Conservation (phyloP, 2,888 invertebrate species). For the Cistogaster globosa region DNA sequence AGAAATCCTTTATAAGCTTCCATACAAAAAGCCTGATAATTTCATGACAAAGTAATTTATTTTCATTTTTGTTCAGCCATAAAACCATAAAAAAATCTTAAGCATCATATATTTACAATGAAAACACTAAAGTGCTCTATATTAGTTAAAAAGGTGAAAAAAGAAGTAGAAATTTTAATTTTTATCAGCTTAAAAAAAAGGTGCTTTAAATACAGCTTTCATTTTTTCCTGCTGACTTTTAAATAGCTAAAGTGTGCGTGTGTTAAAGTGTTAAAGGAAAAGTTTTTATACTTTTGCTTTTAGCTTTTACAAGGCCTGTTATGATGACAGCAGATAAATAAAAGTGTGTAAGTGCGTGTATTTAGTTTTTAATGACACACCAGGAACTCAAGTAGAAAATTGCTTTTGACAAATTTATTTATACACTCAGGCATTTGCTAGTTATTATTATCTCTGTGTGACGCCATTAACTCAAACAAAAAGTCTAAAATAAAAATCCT, state of each 20-base stretch:
- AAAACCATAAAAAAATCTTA: too few species aligned
- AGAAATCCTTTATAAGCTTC: not conserved
- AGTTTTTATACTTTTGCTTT: too few species aligned
- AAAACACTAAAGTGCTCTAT: too few species aligned
- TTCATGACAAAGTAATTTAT: constrained; percentile 1
- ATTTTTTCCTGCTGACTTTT: too few species aligned
- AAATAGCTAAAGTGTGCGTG: not conserved
- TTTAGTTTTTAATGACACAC: constrained; percentile 2
- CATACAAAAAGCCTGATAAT: not conserved
- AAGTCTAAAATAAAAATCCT: constrained; percentile 21
- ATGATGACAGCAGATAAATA: not conserved
- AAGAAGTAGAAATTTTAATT: too few species aligned
- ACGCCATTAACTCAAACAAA: constrained; percentile 22
- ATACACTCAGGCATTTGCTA: not conserved
- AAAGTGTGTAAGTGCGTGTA: not conserved
- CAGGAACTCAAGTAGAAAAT: constrained; percentile 24
- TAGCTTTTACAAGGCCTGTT: not conserved
- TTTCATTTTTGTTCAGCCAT: not conserved
- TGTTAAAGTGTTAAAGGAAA: not conserved
- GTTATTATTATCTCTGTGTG: not conserved
- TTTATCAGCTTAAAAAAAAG: too few species aligned
- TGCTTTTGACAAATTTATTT: constrained; percentile 38
- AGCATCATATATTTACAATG: too few species aligned
- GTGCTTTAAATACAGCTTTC: too few species aligned
- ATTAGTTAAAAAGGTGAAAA: too few species aligned